phyloP scores from a whole-genome alignment of 2,113 vertebrate species.

The Fukomys damarensis region DNA sequence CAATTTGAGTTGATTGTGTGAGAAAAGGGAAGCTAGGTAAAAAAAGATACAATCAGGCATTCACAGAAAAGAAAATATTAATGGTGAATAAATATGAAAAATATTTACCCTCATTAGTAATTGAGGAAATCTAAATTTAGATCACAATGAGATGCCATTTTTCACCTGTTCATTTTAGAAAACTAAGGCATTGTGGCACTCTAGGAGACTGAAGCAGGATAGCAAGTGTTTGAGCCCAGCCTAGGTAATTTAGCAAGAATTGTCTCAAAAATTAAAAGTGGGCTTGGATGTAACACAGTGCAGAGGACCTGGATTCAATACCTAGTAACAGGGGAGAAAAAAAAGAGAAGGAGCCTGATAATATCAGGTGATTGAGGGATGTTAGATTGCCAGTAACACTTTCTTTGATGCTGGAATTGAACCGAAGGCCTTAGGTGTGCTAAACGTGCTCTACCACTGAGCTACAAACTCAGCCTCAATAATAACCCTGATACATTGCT shows the following conservation, averaged over 20 bases:
- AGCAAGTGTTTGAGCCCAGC: neutral
- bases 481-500: neutral
- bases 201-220: neutral
- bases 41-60: neutral
- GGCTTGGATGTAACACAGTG: neutral
- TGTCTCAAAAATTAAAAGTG: neutral
- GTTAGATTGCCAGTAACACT: neutral
- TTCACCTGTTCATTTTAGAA: neutral
- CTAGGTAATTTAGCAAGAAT: neutral
- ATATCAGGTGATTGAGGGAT: neutral
- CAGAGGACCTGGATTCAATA: neutral
- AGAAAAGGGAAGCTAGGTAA: slow-evolving; percentile 1
- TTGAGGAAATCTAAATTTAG: slow-evolving; percentile 4
- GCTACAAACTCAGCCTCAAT: neutral
- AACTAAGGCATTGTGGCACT: neutral
- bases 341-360: neutral
- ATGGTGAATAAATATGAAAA: slow-evolving; percentile 8
- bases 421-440: neutral
- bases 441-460: neutral
- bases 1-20: slow-evolving; percentile 23
- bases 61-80: neutral
- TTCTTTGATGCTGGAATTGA: neutral
- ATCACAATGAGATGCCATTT: slow-evolving; percentile 11
- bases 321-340: neutral
- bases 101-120: neutral